Conservation (phyloP, 2,797 vertebrate species). For the Ctenochaetus hawaiiensis region DNA sequence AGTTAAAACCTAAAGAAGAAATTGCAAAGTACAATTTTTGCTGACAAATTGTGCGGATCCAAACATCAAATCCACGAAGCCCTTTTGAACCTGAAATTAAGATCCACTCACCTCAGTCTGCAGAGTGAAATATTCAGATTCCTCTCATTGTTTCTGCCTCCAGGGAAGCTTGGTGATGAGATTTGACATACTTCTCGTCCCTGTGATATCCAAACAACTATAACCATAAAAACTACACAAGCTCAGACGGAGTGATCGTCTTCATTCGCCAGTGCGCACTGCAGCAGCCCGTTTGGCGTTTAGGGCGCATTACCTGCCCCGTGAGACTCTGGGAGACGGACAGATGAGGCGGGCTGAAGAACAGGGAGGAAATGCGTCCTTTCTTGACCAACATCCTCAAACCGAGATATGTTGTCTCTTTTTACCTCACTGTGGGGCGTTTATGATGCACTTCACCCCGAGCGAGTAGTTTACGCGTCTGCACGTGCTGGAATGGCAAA, state of each 20-base stretch:
- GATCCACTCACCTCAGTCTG: conserved; percentile 64
- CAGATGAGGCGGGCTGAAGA: conserved; percentile 1
- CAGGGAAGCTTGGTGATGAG: not conserved
- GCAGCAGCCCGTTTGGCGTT: conserved; percentile 23
- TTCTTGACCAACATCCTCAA: conserved; percentile 1
- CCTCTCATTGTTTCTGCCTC: conserved; percentile 7
- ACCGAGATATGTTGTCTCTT: not conserved
- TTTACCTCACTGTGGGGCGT: not conserved
- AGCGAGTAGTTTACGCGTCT: not conserved
- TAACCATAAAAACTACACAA: not conserved
- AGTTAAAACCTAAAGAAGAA: too few species aligned
- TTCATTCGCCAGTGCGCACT: conserved; percentile 36
- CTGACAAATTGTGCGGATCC: too few species aligned
- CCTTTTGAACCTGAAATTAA: too few species aligned
- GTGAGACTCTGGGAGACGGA: not conserved
- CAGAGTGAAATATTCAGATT: conserved; percentile 19
- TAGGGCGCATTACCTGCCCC: conserved; percentile 12
- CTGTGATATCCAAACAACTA: not conserved
- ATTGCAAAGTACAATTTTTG: too few species aligned
- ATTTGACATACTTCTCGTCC: not conserved
- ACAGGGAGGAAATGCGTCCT: conserved; percentile 14
- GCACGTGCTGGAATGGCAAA: conserved; percentile 3
- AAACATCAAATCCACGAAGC: too few species aligned
- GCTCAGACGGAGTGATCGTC: not conserved
- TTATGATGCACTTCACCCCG: not conserved